Base-by-base conservation (phyloP, 2,888 invertebrate genomes). In the Lamellibrachia columna region DNA sequence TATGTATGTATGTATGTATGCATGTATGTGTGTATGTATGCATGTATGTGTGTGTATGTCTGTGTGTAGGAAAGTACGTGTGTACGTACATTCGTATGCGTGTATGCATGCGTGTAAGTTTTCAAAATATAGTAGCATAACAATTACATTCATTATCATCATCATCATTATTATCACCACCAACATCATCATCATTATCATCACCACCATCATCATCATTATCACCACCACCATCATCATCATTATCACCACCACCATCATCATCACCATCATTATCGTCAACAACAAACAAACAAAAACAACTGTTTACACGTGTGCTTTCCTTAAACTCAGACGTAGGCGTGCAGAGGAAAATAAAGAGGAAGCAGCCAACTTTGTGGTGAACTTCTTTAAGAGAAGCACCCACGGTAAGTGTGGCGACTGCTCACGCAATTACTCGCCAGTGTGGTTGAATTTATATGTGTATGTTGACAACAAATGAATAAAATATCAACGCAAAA, bases 1-100 rank as follows among this genome's bases (percentile, higher is more conserved):
- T 7, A 90, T 28, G 90, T 90, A 90, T 90, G 90, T 90, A 90
- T 28, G 90, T 90, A 90, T 90, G 90, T 90, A 90, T 90, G 90
- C 28, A 90, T 7, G 90, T 90, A 7, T 90, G 90, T 90, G 28
- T 90, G 90, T 90, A 9, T 9, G 90, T 90, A 90, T 90, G 90
- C 3, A 90, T 90, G 90, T 90, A 90, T 90, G 22, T 75, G 22
- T 75, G 1, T 75, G 90, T 2, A 90, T 28, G n/a, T 22, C 7
- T 90, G 60, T 9, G 22, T 11, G 9, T 11, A 60, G 15, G 11
- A 3, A 60, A 7, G 60, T 60, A 60, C 22, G 2, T 60, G 8
- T 1, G 60, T 60, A 60, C 60, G 11, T 11, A 3, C 1, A 15
- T 60, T 15, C 22, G 60, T 11, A 60, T 7, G 9, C 1, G 3